Evolutionary conservation across 2,797 vertebrate genomes (phyloP).

Genomic region (Gallinago solitaria): DNA sequence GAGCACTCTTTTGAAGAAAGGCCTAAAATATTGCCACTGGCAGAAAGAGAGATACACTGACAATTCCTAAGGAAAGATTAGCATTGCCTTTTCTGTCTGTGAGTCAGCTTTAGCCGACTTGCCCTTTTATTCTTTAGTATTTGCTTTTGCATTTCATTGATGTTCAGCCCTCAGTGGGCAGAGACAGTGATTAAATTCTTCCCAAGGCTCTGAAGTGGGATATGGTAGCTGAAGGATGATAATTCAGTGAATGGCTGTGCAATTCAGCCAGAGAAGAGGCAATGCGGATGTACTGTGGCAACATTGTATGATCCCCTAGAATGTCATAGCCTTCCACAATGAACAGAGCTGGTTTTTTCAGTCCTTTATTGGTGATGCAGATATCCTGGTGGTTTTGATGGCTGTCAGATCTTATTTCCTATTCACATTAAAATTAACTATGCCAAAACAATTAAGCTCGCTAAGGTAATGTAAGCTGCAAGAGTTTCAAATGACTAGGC

Average conservation of each 20-base stretch:
- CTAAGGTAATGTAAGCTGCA: background rate
- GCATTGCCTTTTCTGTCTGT: background rate
- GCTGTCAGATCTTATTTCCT: background rate
- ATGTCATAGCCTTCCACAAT: background rate
- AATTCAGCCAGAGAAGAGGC: background rate
- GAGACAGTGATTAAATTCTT: background rate
- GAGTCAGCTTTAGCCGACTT: constrained; percentile 3
- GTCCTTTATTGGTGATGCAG: background rate
- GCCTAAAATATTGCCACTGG: background rate
- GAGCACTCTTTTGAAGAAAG: background rate
- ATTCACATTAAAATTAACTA: background rate
- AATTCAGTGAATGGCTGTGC: background rate
- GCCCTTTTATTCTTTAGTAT: background rate
- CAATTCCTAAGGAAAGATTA: background rate
- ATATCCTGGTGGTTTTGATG: background rate
- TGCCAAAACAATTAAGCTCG: background rate
- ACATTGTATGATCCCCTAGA: background rate
- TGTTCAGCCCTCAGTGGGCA: background rate
- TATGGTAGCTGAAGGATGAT: background rate
- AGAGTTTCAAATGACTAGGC: background rate
- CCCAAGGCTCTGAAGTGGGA: background rate
- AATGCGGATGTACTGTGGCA: background rate
- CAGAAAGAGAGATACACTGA: background rate
- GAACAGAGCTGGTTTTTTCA: background rate
- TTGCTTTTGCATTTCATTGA: constrained; percentile 16